Evolutionary conservation across 1,140 invertebrate species (phyloP), one percentile per base, ranked within the genome.

Genomic region (Odontomachus brunneus): DNA sequence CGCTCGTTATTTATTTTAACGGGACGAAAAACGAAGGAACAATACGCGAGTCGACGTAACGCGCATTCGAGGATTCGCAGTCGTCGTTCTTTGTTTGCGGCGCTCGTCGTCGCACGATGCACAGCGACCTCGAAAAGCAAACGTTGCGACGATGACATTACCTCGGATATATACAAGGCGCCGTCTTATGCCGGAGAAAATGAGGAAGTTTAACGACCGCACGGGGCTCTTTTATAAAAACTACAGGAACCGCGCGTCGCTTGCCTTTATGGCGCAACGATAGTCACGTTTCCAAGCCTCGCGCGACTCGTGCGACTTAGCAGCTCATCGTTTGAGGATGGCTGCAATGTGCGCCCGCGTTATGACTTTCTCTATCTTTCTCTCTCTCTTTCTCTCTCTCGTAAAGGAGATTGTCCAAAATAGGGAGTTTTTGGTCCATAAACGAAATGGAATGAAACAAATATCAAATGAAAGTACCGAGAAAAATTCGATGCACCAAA

Each of bases 151-250:
- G 51, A 33, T 53, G 26, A 15, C 24, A n/a, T 81, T 60, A 60
- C n/a, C 44, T 26, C 7, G 17, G 14, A 12, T 57, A 57, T 15
- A n/a, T 38, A 24, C 26, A 17, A n/a, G 15, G 17, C 63, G 38
- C 49, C 24, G 14, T 48, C 75, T 82, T 69, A 81, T 33, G 44
- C 65, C 57, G 75, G n/a, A 82, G 83, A 60, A 84, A 84, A 84
- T 82, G 83, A 84, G 76, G 60, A 75, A 72, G 86, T 85, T 88
- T 88, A 88, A 88, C 86, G 86, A 88, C 87, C 75, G 44, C 44
- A 60, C 51, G 55, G 33, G 26, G 55, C 66, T 74, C 71, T 74
- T 83, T 88, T 88, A 73, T 83, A 83, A 88, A 88, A 88, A 88
- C 69, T 83, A 44, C 51, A 60, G 69, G 24, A 49, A 55, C 59